Evolutionary conservation across 2,888 invertebrate species (phyloP).

Genomic region (Spodoptera picta): DNA sequence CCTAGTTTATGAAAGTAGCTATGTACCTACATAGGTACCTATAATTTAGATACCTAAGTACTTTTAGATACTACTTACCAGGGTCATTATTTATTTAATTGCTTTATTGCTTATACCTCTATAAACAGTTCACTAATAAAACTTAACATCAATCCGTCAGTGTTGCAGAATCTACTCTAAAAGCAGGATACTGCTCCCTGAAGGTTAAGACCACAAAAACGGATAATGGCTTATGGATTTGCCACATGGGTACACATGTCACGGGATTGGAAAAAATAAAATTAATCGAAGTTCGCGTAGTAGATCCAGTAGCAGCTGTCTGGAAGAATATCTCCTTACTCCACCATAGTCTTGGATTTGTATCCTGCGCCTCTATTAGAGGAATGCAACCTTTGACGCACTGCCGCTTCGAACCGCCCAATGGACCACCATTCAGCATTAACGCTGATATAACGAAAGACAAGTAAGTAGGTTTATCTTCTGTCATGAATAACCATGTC

Average conservation of each 20-base stretch:
- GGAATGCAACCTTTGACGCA: slow-evolving; percentile 77
- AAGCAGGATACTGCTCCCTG: slow-evolving; percentile 77
- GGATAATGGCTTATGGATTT: slow-evolving; percentile 83
- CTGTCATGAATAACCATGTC: no score
- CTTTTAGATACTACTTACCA: no score
- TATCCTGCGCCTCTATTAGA: slow-evolving; percentile 79
- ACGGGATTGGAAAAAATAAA: slow-evolving; percentile 74
- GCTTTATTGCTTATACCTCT: no score
- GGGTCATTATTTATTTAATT: no score
- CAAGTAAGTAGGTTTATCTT: slow-evolving; percentile 66
- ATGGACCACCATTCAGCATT: slow-evolving; percentile 80
- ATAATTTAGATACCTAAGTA: no score
- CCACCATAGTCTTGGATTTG: slow-evolving; percentile 71
- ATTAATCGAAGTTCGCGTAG: slow-evolving; percentile 73
- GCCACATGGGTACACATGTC: slow-evolving; percentile 78
- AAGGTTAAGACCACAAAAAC: slow-evolving; percentile 66
- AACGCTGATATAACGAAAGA: slow-evolving; percentile 71
- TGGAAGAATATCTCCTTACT: slow-evolving; percentile 67
- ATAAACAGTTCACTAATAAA: not conserved
- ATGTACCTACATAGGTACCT: no score
- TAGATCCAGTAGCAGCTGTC: slow-evolving; percentile 75
- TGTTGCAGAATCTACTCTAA: slow-evolving; percentile 55
- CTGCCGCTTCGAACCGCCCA: slow-evolving; percentile 85
- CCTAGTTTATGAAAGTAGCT: no score
- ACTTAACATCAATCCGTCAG: slow-evolving; percentile 71